Evolutionary conservation across 2,888 invertebrate genomes (phyloP).

Genomic region (Teleiodes luculella): DNA sequence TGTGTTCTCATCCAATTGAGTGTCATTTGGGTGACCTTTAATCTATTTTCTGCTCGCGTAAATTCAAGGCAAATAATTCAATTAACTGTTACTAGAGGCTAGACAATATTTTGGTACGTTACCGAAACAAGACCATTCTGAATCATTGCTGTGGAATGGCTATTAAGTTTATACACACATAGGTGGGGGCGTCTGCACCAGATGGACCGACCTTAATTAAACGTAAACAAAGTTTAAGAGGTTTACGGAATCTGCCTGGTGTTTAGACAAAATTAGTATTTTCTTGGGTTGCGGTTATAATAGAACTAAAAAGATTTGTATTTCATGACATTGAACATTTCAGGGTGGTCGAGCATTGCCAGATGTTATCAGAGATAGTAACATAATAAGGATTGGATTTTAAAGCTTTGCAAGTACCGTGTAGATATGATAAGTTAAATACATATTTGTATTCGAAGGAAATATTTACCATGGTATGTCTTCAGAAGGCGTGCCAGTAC

Average conservation of each 20-base stretch:
- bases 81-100: not conserved
- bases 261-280: too few species aligned
- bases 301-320: too few species aligned
- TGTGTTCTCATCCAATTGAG: not conserved
- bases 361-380: too few species aligned
- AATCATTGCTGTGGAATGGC: not conserved
- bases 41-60: slow-evolving; percentile 1
- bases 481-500: slow-evolving; percentile 64
- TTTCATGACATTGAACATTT: too few species aligned
- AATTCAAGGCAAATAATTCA: not conserved
- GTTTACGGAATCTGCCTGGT: not conserved
- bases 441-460: not conserved
- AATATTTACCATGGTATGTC: slow-evolving; percentile 62
- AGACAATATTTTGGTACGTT: not conserved
- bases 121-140: not conserved
- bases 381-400: too few species aligned
- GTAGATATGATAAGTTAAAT: too few species aligned
- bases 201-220: not conserved
- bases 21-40: slow-evolving; percentile 1
- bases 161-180: not conserved
- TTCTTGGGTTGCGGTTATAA: too few species aligned
- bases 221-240: not conserved
- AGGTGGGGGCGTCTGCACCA: not conserved
- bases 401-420: too few species aligned
- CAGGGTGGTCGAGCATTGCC: too few species aligned